Conservation (phyloP, 1,140 invertebrate genomes). For the Cryptotermes secundus region DNA sequence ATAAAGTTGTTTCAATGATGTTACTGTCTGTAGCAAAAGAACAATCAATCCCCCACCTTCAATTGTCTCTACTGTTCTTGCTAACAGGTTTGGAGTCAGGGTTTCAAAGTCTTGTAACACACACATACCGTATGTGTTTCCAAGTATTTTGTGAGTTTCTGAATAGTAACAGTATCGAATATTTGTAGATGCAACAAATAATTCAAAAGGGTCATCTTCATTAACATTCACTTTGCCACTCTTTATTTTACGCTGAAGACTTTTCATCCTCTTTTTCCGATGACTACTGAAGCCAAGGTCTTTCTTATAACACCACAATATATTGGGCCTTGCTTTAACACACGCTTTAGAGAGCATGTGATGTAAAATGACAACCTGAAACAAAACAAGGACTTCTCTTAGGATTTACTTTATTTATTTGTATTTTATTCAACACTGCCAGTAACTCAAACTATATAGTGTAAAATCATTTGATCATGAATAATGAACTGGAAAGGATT, state of each 20-base stretch:
- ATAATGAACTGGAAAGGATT: no score
- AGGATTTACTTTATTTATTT: no score
- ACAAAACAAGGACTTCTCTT: background rate
- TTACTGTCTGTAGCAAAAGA: conserved; percentile 77
- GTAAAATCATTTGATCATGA: no score
- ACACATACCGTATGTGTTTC: conserved; percentile 97
- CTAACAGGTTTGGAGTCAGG: conserved; percentile 96
- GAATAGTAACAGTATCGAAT: conserved; percentile 98
- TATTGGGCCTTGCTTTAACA: conserved; percentile 86
- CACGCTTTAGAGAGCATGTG: conserved; percentile 95
- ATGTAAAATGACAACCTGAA: conserved; percentile 90
- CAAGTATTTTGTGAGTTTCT: conserved; percentile 97
- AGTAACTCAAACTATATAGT: no score
- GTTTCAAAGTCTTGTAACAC: conserved; percentile 99
- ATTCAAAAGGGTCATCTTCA: conserved; percentile 96
- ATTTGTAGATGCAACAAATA: conserved; percentile 93
- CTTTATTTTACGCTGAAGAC: conserved; percentile 82
- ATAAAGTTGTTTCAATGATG: conserved; percentile 91
- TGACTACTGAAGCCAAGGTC: conserved; percentile 94
- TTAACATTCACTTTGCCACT: conserved; percentile 87
- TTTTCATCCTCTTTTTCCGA: conserved; percentile 89
- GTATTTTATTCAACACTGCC: no score
- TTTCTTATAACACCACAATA: conserved; percentile 99
- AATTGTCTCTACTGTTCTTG: conserved; percentile 96
- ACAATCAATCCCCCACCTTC: conserved; percentile 96